Base-by-base conservation (phyloP, 2,888 invertebrate species). In the Kryphioiulus occultus region DNA sequence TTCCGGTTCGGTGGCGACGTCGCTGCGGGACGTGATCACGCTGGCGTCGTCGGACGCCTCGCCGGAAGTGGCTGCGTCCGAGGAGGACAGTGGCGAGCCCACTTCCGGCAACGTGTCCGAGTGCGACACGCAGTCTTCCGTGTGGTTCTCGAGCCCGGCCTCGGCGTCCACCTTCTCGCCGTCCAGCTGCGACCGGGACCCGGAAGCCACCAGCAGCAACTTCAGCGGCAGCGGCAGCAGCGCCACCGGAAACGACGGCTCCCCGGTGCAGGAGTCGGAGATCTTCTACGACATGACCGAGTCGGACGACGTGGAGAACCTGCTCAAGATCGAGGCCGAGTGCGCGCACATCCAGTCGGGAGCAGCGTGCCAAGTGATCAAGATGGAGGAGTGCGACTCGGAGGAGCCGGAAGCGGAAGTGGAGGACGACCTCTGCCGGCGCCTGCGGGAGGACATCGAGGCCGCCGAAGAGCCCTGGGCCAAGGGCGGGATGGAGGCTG, bases 321-420 rank as follows among this genome's bases (percentile, higher is more conserved):
- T 92, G 88, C 90, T 93, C 86, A 93, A 93, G 90, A 92, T 93
- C 53, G 94, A 94, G 88, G 92, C 92, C 88, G 93, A 93, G 89
- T 93, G 93, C 90, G 92, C 91, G 17, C 91, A 91, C 84, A 92
- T 93, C 88, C 93, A 93, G 89, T 91, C 91, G 15, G 84, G 86
- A 10, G 88, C 87, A 1, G 87, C 82, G 9, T 84, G 84, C n/a
- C 84, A 84, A 12, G 10, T 47, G 22, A 88, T 88, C 26, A 88
- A 89, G 12, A 86, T 59, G 86, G 86, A 84, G 84, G 39, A 22
- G 68, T 44, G 88, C 88, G 88, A 88, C 2, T 53, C 82, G n/a
- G n/a, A n/a, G 22, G 89, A 88, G 53, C 88, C 87, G 44, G 87
- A 89, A 44, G 85, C 39, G 5, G 87, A 68, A 83, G 88, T 19